Conservation (phyloP, 2,113 vertebrate genomes). For the Ornithorhynchus anatinus region DNA sequence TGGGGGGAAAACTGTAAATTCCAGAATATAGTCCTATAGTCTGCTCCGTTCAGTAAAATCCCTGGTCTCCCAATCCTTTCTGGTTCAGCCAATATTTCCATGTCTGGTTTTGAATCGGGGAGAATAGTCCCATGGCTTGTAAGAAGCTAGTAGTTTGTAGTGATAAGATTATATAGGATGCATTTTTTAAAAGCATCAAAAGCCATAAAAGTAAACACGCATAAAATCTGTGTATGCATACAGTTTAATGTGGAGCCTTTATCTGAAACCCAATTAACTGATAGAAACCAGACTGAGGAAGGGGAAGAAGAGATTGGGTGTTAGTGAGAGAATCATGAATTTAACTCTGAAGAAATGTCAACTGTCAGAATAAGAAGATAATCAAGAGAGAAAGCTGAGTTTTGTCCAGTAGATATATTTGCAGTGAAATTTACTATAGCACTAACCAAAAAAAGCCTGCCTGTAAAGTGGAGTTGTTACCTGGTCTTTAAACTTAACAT, state of each 20-base stretch:
- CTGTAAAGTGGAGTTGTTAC: not conserved
- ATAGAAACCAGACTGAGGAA: not conserved
- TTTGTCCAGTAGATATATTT: constrained; percentile 19
- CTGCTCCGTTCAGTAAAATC: not conserved
- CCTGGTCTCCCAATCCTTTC: not conserved
- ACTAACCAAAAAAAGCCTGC: too few relatives aligned
- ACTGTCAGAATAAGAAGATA: not conserved
- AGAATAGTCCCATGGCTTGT: not conserved
- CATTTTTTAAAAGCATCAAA: not conserved
- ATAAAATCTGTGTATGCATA: not conserved
- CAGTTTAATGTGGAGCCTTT: not conserved
- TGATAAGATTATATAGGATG: accelerated
- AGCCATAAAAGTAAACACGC: not conserved
- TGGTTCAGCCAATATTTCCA: accelerated
- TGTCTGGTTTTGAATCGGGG: not conserved
- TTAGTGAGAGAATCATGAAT: accelerated
- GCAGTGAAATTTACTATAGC: not conserved
- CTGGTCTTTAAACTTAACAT: not conserved
- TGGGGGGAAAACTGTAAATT: not conserved
- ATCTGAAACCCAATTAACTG: not conserved
- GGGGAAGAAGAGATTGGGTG: not conserved
- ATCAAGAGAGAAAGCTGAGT: not conserved
- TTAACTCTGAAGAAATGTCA: not conserved
- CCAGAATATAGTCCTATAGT: not conserved
- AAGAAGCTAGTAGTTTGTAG: not conserved